phyloP scores from a whole-genome alignment of 2,113 vertebrate genomes.

The Neoarius graeffei region DNA sequence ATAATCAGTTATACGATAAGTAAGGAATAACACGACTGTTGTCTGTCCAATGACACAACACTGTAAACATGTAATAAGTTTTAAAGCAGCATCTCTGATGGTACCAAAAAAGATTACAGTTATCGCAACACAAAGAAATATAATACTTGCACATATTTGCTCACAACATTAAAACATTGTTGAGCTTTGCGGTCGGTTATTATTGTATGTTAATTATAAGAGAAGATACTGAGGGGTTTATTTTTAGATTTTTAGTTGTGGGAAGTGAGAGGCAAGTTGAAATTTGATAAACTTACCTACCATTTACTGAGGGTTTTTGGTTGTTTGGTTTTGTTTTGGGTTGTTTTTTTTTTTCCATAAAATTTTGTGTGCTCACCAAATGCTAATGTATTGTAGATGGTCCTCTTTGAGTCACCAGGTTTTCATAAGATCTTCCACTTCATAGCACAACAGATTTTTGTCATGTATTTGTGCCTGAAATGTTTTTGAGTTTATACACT shows the following conservation, averaged over 20 bases:
- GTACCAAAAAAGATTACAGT: too few species aligned
- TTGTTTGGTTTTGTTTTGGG: too few species aligned
- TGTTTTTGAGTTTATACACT: conserved; percentile 55
- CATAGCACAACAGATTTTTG: not conserved
- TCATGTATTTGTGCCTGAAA: not conserved
- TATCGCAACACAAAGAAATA: not conserved
- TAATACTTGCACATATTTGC: not conserved
- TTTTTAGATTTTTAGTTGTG: not conserved
- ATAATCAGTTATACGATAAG: not conserved
- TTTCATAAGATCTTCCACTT: not conserved
- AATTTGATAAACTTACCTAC: too few species aligned
- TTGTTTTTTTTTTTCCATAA: not conserved
- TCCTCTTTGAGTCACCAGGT: conserved; percentile 16
- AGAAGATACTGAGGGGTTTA: not conserved
- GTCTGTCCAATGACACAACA: not conserved
- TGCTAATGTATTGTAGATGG: conserved; percentile 3
- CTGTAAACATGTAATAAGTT: not conserved
- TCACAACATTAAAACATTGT: conserved; percentile 12
- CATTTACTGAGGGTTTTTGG: too few species aligned
- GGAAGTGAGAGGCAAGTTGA: too few species aligned
- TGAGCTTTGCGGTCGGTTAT: conserved; percentile 14
- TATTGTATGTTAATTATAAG: conserved; percentile 20
- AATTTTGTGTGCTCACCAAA: not conserved
- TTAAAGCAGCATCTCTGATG: not conserved
- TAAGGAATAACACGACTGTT: not conserved